Evolutionary conservation across 2,797 vertebrate genomes (phyloP).

Genomic region (Lutjanus campechanus): DNA sequence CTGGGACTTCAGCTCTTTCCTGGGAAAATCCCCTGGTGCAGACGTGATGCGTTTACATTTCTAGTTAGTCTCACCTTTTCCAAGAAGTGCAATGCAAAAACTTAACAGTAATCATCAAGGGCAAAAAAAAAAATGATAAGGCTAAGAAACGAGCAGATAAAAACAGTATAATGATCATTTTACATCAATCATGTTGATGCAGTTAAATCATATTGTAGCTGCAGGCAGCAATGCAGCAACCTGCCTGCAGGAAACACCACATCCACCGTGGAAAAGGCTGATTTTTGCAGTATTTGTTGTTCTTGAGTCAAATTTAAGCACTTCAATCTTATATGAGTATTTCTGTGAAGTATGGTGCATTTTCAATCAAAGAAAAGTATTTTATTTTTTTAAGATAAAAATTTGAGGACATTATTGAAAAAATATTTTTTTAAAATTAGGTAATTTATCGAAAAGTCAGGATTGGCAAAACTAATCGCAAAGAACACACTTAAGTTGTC

Average conservation of each 20-base stretch:
- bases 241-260: neutral
- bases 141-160: neutral
- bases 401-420: neutral
- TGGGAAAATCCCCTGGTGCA: neutral
- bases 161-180: neutral
- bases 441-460: neutral
- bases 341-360: neutral
- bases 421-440: too few relatives aligned
- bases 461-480: neutral
- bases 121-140: too few relatives aligned
- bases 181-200: neutral
- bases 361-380: neutral
- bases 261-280: neutral
- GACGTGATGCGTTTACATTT: constrained; percentile 28
- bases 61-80: neutral
- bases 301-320: neutral
- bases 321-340: neutral
- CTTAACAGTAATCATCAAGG: neutral
- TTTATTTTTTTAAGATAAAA: too few relatives aligned
- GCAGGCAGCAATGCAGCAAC: neutral
- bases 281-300: neutral
- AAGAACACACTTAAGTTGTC: neutral
- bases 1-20: neutral
- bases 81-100: constrained; percentile 6
- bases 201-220: neutral